phyloP scores from a whole-genome alignment of 2,888 invertebrate species.

The Eudasyphora cyanicolor region DNA sequence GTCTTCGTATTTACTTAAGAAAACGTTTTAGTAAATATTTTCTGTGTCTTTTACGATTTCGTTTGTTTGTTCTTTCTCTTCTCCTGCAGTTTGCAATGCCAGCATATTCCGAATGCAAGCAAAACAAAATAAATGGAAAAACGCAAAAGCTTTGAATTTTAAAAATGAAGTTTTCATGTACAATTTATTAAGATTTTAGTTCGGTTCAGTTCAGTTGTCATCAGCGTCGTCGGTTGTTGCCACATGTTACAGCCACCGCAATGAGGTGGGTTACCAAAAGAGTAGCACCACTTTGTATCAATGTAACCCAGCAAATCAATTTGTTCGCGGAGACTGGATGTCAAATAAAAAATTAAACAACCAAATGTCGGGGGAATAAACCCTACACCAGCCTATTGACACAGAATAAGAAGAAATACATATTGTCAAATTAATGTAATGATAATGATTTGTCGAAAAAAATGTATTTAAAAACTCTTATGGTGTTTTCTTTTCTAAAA shows the following conservation, averaged over 20 bases:
- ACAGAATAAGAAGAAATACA: no score
- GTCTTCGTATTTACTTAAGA: constrained; percentile 60
- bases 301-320: background rate
- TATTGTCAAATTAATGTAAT: no score
- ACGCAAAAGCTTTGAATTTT: constrained; percentile 40
- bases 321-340: no score
- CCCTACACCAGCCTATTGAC: no score
- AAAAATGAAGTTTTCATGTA: constrained; percentile 50
- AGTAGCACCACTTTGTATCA: background rate
- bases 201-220: background rate
- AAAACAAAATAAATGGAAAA: constrained; percentile 17
- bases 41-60: constrained; percentile 33
- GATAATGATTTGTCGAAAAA: no score
- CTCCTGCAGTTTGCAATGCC: background rate
- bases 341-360: background rate
- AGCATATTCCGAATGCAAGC: background rate
- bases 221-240: constrained; percentile 6
- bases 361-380: background rate
- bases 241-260: constrained; percentile 4
- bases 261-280: background rate
- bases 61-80: background rate
- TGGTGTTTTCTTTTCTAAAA: no score
- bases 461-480: no score
- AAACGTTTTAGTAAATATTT: constrained; percentile 50
- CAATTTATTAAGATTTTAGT: constrained; percentile 26